Conservation (phyloP, 1,140 invertebrate species). For the Trinorchestia longiramus region DNA sequence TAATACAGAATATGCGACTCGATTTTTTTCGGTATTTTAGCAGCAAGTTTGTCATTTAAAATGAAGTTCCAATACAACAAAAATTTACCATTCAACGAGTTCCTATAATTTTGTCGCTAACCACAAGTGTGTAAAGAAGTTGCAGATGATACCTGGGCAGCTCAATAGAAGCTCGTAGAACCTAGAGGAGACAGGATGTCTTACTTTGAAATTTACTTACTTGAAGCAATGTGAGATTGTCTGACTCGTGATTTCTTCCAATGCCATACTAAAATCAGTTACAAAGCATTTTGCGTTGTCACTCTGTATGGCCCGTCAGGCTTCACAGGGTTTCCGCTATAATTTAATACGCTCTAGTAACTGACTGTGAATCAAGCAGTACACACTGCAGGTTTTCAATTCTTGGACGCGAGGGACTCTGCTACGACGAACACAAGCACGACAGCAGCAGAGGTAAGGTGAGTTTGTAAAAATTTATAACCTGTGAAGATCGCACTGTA, state of each 20-base stretch:
- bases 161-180: not conserved
- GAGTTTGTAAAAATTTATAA: too few relatives aligned
- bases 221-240: too few relatives aligned
- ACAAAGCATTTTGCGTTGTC: not conserved
- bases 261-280: too few relatives aligned
- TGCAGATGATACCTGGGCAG: not conserved
- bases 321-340: not conserved
- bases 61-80: too few relatives aligned
- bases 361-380: not conserved
- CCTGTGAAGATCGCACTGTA: too few relatives aligned
- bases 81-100: too few relatives aligned
- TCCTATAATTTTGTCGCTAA: too few relatives aligned
- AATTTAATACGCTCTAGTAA: not conserved
- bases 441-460: not conserved
- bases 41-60: too few relatives aligned
- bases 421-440: not conserved
- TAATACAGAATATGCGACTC: too few relatives aligned
- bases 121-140: not conserved
- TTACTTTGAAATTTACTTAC: not conserved
- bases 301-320: not conserved
- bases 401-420: too few relatives aligned
- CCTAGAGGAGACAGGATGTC: not conserved
- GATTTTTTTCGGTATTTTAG: too few relatives aligned
- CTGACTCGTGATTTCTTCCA: too few relatives aligned
- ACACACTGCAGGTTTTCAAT: not conserved